Evolutionary conservation across 2,113 vertebrate genomes (phyloP), one percentile per base, ranked within the genome.

Genomic region (Phyllostomus discolor): DNA sequence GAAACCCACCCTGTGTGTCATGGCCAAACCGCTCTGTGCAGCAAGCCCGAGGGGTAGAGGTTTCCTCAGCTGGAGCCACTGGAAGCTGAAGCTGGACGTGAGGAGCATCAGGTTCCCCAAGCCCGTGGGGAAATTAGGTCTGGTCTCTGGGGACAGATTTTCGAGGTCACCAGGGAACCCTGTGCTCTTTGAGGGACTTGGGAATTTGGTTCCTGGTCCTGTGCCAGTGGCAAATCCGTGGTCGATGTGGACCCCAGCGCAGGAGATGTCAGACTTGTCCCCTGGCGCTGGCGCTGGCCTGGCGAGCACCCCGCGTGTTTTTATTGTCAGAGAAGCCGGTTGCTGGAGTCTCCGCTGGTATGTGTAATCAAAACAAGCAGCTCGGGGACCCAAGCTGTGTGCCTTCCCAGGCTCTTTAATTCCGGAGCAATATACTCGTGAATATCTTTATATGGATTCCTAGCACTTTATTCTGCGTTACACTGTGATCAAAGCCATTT

Each of bases 401-500:
- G 88, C 89, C 76, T 93, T 7, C 72, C 38, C 46, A 4, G 82
- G 67, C 93, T 72, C 1, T 90, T 92, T 84, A 88, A 66, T 86
- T 70, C 64, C 67, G 46, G 24, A 91, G 91, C 73, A 15, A 35
- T 73, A 20, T n/a, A 31, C 88, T 54, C 0, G 41, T 69, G 81
- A 70, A 14, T 86, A 1, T 50, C 54, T 88, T 80, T 92, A 48
- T 78, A 31, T 84, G 67, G 86, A 69, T 66, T 79, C 67, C 73
- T 64, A 57, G 81, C 90, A 54, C 73, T 91, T 85, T 33, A 64
- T 88, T 88, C 88, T 67, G 50, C 85, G 73, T 94, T 85, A 70
- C 90, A 79, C 10, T 41, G 41, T 94, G 96, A 96, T 97, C 95
- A 97, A 96, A 97, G 94, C 90, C 80, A 46, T 81, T 87, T 95